Evolutionary conservation across 2,113 vertebrate genomes (phyloP), one percentile per base, ranked within the genome.

Genomic region (Chascanopsetta lugubris): DNA sequence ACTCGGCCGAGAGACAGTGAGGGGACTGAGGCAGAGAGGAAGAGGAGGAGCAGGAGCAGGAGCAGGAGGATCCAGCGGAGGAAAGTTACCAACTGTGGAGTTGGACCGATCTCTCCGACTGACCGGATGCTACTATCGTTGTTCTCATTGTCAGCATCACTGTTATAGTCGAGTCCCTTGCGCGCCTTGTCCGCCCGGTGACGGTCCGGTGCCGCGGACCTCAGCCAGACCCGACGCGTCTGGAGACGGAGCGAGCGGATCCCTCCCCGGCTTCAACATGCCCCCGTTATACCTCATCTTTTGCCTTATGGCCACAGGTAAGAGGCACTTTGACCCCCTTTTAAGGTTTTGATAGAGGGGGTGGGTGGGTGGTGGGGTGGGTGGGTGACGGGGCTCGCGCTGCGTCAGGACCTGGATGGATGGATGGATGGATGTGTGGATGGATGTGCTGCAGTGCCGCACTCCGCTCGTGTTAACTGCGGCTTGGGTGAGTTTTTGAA

Each of bases 271-370:
- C 24, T 76, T 47, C 12, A 77, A 43, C 70, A 93, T 93, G 89
- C 63, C 76, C 51, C 70, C 79, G 66, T 75, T 89, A 59, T 90
- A 84, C 77, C 66, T 92, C 75, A 59, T 89, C 45, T 73, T 93
- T 69, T 91, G 90, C 90, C 86, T 92, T 77, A 75, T 88, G 77
- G 89, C 73, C 69, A 87, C 91, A 91, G 90, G 92, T 93, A 91
- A 88, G 88, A 69, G 32, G 1, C 5, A n/a, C 17, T 72, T 54
- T 8, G n/a, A n/a, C n/a, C n/a, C n/a, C n/a, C n/a, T n/a, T n/a
- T n/a, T n/a, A n/a, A n/a, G n/a, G n/a, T n/a, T n/a, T n/a, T n/a
- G n/a, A n/a, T n/a, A n/a, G n/a, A n/a, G n/a, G n/a, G n/a, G n/a
- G n/a, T n/a, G n/a, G n/a, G n/a, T n/a, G n/a, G n/a, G n/a, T n/a